Conservation (phyloP, 2,113 vertebrate genomes). For the Hyaena hyaena region DNA sequence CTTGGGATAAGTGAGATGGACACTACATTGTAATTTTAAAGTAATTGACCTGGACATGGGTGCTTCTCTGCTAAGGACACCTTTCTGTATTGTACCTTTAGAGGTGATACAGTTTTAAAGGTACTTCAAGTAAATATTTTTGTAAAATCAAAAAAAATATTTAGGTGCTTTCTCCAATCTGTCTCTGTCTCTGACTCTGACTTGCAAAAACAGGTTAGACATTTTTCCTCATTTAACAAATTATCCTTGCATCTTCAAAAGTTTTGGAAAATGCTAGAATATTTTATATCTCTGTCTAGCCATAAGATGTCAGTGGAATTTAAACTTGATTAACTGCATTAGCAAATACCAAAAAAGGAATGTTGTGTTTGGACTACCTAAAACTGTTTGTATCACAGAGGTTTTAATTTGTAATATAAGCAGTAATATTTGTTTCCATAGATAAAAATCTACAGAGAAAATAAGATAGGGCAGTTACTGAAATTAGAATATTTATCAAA, state of each 20-base stretch:
- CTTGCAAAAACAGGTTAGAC: neutral
- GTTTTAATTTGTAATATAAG: slow-evolving; percentile 44
- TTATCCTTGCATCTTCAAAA: neutral
- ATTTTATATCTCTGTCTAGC: neutral
- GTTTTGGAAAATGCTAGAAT: neutral
- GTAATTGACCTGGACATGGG: neutral
- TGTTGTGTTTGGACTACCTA: neutral
- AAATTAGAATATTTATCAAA: slow-evolving; percentile 78
- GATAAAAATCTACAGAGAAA: slow-evolving; percentile 64
- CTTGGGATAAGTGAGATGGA: neutral
- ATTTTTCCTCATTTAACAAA: neutral
- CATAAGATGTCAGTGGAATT: neutral
- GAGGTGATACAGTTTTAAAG: neutral
- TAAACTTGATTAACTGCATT: slow-evolving; percentile 1
- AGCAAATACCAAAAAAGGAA: slow-evolving; percentile 35
- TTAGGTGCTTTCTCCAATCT: neutral
- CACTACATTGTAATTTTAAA: neutral
- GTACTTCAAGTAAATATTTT: neutral
- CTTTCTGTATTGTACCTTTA: neutral
- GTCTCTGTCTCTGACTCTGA: neutral
- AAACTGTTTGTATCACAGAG: slow-evolving; percentile 40
- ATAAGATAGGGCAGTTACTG: slow-evolving; percentile 46
- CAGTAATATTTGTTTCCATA: neutral
- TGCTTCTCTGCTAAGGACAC: neutral
- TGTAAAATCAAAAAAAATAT: neutral